Percentiles rank a stretch among this genome's conserved stretches.
phyloP scores from a whole-genome alignment of 2,113 vertebrate species.

The Trichechus manatus region DNA sequence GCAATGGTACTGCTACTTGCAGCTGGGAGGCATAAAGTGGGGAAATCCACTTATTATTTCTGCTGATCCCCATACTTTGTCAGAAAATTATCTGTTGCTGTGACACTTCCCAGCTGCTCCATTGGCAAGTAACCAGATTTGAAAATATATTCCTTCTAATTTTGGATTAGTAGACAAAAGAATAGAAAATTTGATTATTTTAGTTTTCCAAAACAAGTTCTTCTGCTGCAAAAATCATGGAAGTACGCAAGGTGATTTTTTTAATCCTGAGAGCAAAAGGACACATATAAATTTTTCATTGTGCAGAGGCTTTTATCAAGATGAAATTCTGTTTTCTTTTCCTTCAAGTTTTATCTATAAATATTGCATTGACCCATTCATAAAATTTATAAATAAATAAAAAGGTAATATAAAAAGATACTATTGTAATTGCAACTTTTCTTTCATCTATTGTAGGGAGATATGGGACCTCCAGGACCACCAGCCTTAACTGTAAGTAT shows the following conservation, averaged over 20 bases:
- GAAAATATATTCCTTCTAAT: conserved; percentile 77
- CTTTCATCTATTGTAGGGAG: conserved; percentile 86
- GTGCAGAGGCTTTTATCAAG: neutral
- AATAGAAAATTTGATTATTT: conserved; percentile 79
- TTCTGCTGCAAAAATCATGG: conserved; percentile 26
- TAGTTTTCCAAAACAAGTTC: conserved; percentile 67
- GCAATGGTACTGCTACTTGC: neutral
- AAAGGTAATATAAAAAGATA: neutral
- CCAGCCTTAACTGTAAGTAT: conserved; percentile 87
- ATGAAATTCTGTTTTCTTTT: conserved; percentile 58
- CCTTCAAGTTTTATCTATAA: neutral
- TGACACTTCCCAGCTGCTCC: conserved; percentile 75
- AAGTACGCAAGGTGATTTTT: conserved; percentile 32
- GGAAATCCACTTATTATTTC: conserved; percentile 76
- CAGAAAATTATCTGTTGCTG: conserved; percentile 62
- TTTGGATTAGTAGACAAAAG: conserved; percentile 74
- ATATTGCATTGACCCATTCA: conserved; percentile 46
- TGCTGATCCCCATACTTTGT: conserved; percentile 74
- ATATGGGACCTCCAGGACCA: conserved; percentile 88
- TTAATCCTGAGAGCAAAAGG: conserved; percentile 5
- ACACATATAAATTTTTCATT: neutral
- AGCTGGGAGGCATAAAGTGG: conserved; percentile 66
- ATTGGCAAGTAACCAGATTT: conserved; percentile 68
- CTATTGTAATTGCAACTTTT: conserved; percentile 55
- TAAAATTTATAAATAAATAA: conserved; percentile 56